phyloP scores from a whole-genome alignment of 2,113 vertebrate genomes.

The Candoia aspera region DNA sequence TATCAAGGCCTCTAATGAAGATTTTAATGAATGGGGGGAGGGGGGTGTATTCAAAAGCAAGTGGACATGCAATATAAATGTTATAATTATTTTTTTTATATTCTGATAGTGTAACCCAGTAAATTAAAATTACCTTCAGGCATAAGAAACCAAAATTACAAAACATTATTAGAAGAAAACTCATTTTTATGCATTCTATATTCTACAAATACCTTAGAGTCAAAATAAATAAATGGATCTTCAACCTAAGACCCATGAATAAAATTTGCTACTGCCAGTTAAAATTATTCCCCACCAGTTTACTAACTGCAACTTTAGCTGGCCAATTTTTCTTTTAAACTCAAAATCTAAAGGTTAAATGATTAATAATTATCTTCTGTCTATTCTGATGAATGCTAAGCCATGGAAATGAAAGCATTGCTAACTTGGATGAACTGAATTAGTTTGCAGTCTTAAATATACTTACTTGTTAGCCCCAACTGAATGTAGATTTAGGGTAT shows the following conservation, averaged over 20 bases:
- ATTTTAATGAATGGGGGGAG: not conserved
- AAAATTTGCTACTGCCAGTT: not conserved
- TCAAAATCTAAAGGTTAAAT: not conserved
- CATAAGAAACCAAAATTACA: not conserved
- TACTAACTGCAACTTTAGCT: not conserved
- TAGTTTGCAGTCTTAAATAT: not conserved
- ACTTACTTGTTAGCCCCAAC: not conserved
- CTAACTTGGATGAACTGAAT: not conserved
- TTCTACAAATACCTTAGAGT: not conserved
- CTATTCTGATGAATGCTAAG: not conserved
- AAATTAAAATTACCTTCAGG: not conserved
- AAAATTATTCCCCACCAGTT: not conserved
- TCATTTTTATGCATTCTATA: not conserved
- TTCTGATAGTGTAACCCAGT: not conserved
- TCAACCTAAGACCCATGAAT: not conserved
- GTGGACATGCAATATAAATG: not conserved
- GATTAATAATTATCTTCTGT: not conserved
- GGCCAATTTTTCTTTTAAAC: not conserved
- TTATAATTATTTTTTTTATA: not conserved
- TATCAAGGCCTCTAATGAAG: not conserved
- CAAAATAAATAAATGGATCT: not conserved
- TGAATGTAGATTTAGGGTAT: not conserved
- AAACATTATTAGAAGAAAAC: not conserved
- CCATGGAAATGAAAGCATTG: not conserved
- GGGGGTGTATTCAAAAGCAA: not conserved